Evolutionary conservation across 2,113 vertebrate genomes (phyloP), one percentile per base, ranked within the genome.

Genomic region (Ciconia maguari): DNA sequence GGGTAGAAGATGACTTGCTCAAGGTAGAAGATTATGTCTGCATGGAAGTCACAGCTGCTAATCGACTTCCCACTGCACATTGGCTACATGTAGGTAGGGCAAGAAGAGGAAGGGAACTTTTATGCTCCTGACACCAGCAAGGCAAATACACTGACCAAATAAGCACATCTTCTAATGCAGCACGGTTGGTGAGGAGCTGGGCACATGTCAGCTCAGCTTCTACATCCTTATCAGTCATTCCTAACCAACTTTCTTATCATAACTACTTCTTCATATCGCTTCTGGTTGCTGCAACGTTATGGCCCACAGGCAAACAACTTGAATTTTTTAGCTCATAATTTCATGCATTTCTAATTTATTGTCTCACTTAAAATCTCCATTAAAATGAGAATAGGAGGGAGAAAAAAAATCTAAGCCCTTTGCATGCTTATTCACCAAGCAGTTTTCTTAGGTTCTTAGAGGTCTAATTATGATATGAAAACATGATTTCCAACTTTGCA

Each of bases 381-480:
- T 97, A 97, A 97, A 98, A 97, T 82, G 71, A 95, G 87, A 89
- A 82, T 29, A 68, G 34, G 32, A 26, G 6, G 5, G 20, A 7
- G 6, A 0, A 38, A 64, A 92, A 62, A 81, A 58, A 3, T 4
- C 38, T 38, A 51, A 81, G 49, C 19, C 44, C 29, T 94, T 96
- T 57, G 38, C 58, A 81, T n/a, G 52, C 11, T 77, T 93, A 92
- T 97, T 96, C 72, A 60, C 94, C 61, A 84, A 92, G 91, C 57
- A 89, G 89, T 83, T 97, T 97, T 91, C 95, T 92, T 93, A 96
- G 92, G 79, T 98, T 98, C 96, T 97, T 94, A 97, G 92, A 96
- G 85, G 93, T 91, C 97, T 97, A 98, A 98, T 98, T 98, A 98
- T 94, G 96, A 98, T 98, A 98, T 95, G 96, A 98, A 98, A 98